These are phyloP conservation scores for Hemicordylus capensis DNA, from an alignment of 2,113 vertebrate genomes.

Conservation along the genomic window DNA sequence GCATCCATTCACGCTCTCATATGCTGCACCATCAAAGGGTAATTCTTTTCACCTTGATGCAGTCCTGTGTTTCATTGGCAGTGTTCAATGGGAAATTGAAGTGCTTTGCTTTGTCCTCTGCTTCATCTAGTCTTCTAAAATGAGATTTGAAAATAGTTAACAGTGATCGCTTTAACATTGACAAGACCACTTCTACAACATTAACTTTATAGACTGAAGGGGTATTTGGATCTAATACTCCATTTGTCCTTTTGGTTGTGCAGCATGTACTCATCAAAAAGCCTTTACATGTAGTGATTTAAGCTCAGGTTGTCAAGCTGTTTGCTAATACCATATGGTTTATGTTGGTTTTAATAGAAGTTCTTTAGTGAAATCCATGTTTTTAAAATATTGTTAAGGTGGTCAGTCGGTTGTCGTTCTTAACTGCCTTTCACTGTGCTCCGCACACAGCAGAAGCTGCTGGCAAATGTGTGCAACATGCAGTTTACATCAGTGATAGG, in stretches of 20 bases:
- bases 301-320: neutral
- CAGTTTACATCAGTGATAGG: neutral
- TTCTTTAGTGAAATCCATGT: conserved; percentile 21
- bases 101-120: fast-evolving
- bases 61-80: neutral
- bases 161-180: neutral
- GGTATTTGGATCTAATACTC: neutral
- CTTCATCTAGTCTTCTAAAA: neutral
- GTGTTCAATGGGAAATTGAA: neutral
- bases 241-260: conserved; percentile 20
- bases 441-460: conserved; percentile 12
- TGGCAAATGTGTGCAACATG: conserved; percentile 27
- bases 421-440: neutral
- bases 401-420: conserved; percentile 24
- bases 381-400: conserved; percentile 36
- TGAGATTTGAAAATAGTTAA: neutral
- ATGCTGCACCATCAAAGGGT: neutral
- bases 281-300: conserved; percentile 22
- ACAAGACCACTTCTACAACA: neutral
- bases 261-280: neutral
- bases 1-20: neutral
- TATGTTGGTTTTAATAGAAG: conserved; percentile 45
- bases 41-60: neutral
- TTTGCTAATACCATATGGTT: conserved; percentile 48
- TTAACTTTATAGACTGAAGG: neutral